Conservation (phyloP, 1,140 invertebrate genomes). For the Trichonephila inaurata region DNA sequence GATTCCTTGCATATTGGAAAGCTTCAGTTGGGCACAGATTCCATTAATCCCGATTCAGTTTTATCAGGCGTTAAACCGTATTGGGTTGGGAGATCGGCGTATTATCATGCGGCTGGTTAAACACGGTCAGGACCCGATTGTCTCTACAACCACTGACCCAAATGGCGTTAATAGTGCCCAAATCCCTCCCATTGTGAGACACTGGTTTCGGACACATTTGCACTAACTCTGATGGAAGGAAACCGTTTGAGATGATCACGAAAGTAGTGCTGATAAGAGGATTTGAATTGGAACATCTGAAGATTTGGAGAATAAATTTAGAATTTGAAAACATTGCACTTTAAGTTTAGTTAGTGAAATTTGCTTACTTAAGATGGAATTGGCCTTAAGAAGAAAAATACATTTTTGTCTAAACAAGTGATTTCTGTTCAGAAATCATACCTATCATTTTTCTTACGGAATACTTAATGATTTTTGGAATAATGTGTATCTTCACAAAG, state of each 20-base stretch:
- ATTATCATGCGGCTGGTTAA: conserved; percentile 50
- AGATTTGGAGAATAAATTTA: not conserved
- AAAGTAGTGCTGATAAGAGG: not conserved
- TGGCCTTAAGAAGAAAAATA: no score
- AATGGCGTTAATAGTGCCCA: conserved; percentile 46
- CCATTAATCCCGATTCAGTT: conserved; percentile 61
- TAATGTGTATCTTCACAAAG: no score
- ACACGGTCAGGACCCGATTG: conserved; percentile 40
- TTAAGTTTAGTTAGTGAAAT: no score
- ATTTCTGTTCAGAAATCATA: no score
- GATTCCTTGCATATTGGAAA: conserved; percentile 5
- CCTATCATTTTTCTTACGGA: no score
- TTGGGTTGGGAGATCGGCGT: conserved; percentile 39
- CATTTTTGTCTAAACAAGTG: no score
- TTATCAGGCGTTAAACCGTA: conserved; percentile 71
- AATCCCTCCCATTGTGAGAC: not conserved
- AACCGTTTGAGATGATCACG: not conserved
- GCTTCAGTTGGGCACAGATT: not conserved
- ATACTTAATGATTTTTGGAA: no score
- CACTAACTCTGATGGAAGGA: not conserved
- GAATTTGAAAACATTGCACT: no score
- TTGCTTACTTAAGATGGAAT: no score
- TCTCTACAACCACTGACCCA: conserved; percentile 8
- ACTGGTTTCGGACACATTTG: not conserved
- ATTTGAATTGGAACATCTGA: not conserved